Evolutionary conservation across 2,113 vertebrate genomes (phyloP).

Genomic region (Hiodon tergisus): DNA sequence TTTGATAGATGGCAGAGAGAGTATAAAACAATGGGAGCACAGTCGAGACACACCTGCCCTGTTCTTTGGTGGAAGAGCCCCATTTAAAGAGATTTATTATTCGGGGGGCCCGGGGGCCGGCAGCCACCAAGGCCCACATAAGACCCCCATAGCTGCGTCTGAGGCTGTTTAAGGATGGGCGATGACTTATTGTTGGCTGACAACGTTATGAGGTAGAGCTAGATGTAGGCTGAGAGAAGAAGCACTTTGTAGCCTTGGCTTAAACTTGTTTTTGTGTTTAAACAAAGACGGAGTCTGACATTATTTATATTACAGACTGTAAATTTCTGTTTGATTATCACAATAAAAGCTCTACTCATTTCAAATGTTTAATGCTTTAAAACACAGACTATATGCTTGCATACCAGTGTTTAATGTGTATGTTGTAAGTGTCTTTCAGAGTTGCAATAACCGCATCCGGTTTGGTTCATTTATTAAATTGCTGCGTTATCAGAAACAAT

Average conservation of each 20-base stretch:
- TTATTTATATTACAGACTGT: neutral
- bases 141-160: neutral
- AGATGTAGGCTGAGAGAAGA: neutral
- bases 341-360: too few species aligned
- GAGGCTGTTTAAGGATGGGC: neutral
- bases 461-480: too few species aligned
- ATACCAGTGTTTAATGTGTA: neutral
- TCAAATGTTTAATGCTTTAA: neutral
- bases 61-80: conserved; percentile 3
- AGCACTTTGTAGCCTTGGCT: neutral
- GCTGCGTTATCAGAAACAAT: too few species aligned
- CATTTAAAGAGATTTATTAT: conserved; percentile 31
- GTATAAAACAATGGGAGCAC: conserved; percentile 40
- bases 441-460: too few species aligned
- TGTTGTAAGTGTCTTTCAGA: too few species aligned
- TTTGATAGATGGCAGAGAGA: conserved; percentile 35
- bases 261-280: neutral
- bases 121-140: neutral
- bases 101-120: neutral
- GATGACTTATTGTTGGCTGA: neutral
- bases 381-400: neutral
- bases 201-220: neutral
- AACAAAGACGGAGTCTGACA: neutral
- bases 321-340: neutral
- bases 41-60: conserved; percentile 43